Evolutionary conservation across 2,888 invertebrate genomes (phyloP), one percentile per base, ranked within the genome.

Genomic region (Tinea semifulvella): DNA sequence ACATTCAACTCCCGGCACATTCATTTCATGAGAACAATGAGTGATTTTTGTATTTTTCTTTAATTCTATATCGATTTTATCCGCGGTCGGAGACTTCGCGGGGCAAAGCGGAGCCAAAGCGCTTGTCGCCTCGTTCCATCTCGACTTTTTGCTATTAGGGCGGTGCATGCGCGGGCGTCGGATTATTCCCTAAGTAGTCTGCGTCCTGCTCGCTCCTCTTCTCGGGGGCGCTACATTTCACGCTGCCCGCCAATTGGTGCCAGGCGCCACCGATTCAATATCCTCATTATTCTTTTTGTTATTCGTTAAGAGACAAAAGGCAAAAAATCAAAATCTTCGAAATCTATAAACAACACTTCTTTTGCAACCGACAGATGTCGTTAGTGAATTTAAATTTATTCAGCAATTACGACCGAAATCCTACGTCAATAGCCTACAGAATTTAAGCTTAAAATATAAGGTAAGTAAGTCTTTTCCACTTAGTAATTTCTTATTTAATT

Each of bases 21-120:
- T 80, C 77, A 80, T 80, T 80, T 79, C 76, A 77, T 76, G 79
- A 77, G 79, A 80, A 80, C 79, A 79, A 79, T 80, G 79, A 79
- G 72, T 76, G 76, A 79, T 76, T 80, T 80, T 80, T 79, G 79
- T 80, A 74, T 75, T 79, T 79, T 71, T 71, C 68, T 80, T 79
- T 79, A 74, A 71, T 77, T 79, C 76, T 79, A 79, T 79, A 77
- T 79, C 79, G 79, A 79, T 79, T 77, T 77, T 77, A 77, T 79
- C 76, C 76, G 66, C 61, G 62, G 13, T 14, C 31, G 38, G 19
- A 35, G 28, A 27, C 18, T 38, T 27, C 28, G 66, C 68, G 61
- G 64, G 64, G 66, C 63, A 56, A 57, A 58, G 68, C 63, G 72
- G 68, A 75, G 68, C 61, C 71, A 56, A 57, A 58, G 68, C 63